Conservation (phyloP, 2,888 invertebrate species). For the Opisthograptis luteolata region DNA sequence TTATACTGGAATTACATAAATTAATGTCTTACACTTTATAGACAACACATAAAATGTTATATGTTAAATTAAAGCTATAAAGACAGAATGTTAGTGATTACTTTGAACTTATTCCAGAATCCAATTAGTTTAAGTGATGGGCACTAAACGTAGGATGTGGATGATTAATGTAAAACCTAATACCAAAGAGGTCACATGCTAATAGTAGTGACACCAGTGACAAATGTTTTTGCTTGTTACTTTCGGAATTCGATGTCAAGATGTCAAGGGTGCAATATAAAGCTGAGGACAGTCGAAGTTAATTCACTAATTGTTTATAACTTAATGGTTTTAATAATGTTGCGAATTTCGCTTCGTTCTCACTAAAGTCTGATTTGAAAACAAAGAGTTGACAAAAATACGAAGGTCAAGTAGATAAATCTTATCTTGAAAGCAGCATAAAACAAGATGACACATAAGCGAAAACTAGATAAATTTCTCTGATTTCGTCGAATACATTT, state of each 20-base stretch:
- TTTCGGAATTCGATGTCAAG: conserved; percentile 36
- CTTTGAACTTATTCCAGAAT: conserved; percentile 25
- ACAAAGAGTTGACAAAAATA: conserved; percentile 6
- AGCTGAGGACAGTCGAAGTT: conserved; percentile 22
- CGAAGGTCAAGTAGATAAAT: conserved; percentile 8
- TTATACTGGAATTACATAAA: conserved; percentile 13
- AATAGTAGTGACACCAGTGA: conserved; percentile 9
- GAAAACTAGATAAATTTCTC: conserved; percentile 6
- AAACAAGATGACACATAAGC: conserved; percentile 8
- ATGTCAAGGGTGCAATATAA: conserved; percentile 34
- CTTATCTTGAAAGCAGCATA: conserved; percentile 11
- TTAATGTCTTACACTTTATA: neutral
- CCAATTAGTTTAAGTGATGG: conserved; percentile 29
- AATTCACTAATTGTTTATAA: conserved; percentile 28
- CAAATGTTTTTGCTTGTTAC: conserved; percentile 33
- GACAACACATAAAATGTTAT: neutral
- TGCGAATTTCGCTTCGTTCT: conserved; percentile 11
- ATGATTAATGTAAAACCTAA: conserved; percentile 31
- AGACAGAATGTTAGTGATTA: conserved; percentile 7
- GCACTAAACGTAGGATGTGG: conserved; percentile 22
- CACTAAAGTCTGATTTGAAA: neutral
- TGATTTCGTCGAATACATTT: conserved; percentile 16
- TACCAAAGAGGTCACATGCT: conserved; percentile 15
- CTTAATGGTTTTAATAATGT: conserved; percentile 20
- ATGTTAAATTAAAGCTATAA: neutral